These are phyloP conservation scores for Python bivittatus DNA, from an alignment of 2,113 vertebrate genomes.

Conservation along the genomic window DNA sequence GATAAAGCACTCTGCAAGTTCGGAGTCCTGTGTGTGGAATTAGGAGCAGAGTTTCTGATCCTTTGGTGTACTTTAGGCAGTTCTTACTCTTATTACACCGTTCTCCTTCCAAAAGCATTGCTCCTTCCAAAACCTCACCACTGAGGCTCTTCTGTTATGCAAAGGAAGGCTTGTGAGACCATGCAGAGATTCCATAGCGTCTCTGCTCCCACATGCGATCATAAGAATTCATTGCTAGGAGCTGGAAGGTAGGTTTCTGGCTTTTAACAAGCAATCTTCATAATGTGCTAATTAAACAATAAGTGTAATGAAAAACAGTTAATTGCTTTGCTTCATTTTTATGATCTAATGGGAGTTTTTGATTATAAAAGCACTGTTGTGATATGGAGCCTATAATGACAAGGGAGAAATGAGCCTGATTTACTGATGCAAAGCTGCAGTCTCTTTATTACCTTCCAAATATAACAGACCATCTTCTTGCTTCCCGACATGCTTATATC, in stretches of 20 bases:
- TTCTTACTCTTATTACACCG: neutral
- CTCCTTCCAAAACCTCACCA: neutral
- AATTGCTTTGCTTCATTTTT: slow-evolving; percentile 58
- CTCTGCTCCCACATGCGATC: neutral
- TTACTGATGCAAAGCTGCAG: slow-evolving; percentile 14
- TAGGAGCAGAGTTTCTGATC: neutral
- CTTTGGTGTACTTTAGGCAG: neutral
- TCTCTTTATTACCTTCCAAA: neutral
- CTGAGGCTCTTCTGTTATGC: fast-evolving
- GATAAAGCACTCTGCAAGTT: too few relatives aligned
- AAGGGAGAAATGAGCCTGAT: slow-evolving; percentile 3
- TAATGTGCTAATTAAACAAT: slow-evolving; percentile 61
- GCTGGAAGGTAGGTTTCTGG: slow-evolving; percentile 29
- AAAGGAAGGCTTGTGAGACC: fast-evolving
- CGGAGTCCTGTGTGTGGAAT: neutral
- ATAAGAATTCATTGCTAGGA: slow-evolving; percentile 18
- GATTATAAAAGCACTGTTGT: slow-evolving; percentile 36
- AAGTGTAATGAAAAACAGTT: slow-evolving; percentile 48
- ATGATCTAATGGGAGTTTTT: slow-evolving; percentile 38
- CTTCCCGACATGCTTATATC: neutral
- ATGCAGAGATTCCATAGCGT: slow-evolving; percentile 20
- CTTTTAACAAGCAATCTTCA: slow-evolving; percentile 42
- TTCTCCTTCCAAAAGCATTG: neutral
- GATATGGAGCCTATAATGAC: slow-evolving; percentile 9
- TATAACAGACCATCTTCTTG: neutral